Percentiles rank a stretch among this genome's conserved stretches.
Conservation (phyloP, 2,797 vertebrate species). For the Champsocephalus gunnari region DNA sequence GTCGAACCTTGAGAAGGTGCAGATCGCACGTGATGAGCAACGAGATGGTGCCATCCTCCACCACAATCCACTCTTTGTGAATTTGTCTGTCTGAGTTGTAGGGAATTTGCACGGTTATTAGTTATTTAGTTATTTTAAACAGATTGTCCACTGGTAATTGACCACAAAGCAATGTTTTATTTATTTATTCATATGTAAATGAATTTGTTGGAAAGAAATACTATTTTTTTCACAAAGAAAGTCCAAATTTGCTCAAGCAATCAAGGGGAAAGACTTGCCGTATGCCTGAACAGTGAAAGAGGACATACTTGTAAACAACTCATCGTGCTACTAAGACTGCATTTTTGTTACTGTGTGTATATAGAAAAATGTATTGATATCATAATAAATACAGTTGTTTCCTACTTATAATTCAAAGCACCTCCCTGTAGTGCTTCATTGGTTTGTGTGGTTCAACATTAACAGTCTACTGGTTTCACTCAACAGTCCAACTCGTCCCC, state of each 20-base stretch:
- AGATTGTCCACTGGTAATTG: constrained; percentile 56
- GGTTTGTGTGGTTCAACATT: neutral
- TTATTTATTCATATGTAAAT: constrained; percentile 78
- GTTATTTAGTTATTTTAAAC: constrained; percentile 38
- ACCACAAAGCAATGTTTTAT: constrained; percentile 61
- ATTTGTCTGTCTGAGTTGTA: constrained; percentile 24
- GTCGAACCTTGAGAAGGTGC: too few species aligned
- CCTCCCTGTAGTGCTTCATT: constrained; percentile 15
- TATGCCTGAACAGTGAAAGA: constrained; percentile 67
- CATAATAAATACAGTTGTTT: constrained; percentile 88
- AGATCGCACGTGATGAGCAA: too few species aligned
- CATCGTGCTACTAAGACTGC: constrained; percentile 82
- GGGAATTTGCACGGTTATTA: constrained; percentile 59
- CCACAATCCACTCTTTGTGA: too few species aligned
- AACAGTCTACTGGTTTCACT: constrained; percentile 3
- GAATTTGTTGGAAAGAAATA: constrained; percentile 53
- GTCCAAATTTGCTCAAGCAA: constrained; percentile 85
- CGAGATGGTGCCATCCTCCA: too few species aligned
- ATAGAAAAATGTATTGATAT: constrained; percentile 86
- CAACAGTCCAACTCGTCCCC: neutral
- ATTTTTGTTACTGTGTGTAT: constrained; percentile 85
- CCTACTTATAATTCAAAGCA: constrained; percentile 74
- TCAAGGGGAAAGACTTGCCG: constrained; percentile 72
- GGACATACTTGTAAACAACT: constrained; percentile 75
- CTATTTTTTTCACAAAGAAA: constrained; percentile 50